Conservation (phyloP, 1,140 invertebrate genomes). For the Grapholita molesta region DNA sequence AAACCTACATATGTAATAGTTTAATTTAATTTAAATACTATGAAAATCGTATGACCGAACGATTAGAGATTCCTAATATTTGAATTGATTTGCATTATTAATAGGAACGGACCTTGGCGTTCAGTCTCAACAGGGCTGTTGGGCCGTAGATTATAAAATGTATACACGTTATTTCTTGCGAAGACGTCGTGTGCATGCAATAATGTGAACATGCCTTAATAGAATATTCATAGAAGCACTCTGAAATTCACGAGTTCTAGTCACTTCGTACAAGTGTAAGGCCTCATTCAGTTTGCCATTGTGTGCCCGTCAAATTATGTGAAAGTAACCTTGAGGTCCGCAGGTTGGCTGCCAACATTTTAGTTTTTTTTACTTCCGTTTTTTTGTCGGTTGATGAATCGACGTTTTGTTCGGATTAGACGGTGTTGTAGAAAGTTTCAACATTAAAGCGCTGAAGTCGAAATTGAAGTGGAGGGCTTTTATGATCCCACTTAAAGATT, state of each 20-base stretch:
- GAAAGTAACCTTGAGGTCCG: slow-evolving; percentile 48
- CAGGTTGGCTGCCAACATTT: slow-evolving; percentile 53
- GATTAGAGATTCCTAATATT: too few species aligned
- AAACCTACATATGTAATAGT: too few species aligned
- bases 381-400: slow-evolving; percentile 45
- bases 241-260: slow-evolving; percentile 3
- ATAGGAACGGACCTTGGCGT: too few species aligned
- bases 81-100: too few species aligned
- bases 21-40: too few species aligned
- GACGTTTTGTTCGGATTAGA: slow-evolving; percentile 29
- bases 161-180: neutral
- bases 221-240: slow-evolving; percentile 38
- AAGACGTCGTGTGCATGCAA: neutral
- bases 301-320: slow-evolving; percentile 30
- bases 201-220: slow-evolving; percentile 18
- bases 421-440: slow-evolving; percentile 27
- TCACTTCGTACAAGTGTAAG: slow-evolving; percentile 22
- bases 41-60: too few species aligned
- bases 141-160: neutral
- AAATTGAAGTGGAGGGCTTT: neutral
- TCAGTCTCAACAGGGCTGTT: neutral
- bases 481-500: too few species aligned
- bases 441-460: neutral
- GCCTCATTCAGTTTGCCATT: slow-evolving; percentile 41
- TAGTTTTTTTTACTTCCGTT: slow-evolving; percentile 33